Conservation (phyloP, 2,113 vertebrate species). For the Oncorhynchus nerka region DNA sequence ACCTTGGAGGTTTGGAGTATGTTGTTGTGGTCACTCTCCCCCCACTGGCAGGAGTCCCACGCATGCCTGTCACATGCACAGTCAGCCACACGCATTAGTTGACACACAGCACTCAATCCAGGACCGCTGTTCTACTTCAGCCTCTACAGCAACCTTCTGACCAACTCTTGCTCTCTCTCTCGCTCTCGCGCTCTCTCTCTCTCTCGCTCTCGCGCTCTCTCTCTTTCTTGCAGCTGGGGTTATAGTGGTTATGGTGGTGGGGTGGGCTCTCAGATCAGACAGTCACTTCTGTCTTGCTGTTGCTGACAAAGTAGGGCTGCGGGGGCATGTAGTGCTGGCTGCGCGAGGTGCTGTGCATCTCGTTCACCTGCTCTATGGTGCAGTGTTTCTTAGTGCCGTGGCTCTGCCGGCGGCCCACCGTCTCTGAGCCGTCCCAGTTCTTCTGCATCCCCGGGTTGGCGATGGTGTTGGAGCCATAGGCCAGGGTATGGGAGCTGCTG, state of each 20-base stretch:
- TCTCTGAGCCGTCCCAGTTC: slow-evolving; percentile 85
- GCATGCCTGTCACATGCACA: slow-evolving; percentile 33
- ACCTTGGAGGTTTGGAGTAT: slow-evolving; percentile 11
- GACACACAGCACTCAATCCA: slow-evolving; percentile 23
- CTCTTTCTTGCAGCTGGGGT: slow-evolving; percentile 5
- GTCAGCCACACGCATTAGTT: slow-evolving; percentile 25
- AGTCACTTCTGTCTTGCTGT: slow-evolving; percentile 99
- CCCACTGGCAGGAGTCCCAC: slow-evolving; percentile 10
- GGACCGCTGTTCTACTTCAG: slow-evolving; percentile 5
- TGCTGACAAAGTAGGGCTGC: slow-evolving; percentile 96
- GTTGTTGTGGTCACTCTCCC: not conserved
- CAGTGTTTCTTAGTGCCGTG: slow-evolving; percentile 83
- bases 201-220: not conserved
- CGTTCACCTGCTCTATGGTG: slow-evolving; percentile 77
- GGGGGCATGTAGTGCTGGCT: slow-evolving; percentile 84
- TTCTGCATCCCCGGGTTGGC: slow-evolving; percentile 55
- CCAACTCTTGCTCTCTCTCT: not conserved
- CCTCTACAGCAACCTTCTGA: not conserved
- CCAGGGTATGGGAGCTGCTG: slow-evolving; percentile 72
- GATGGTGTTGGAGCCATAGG: slow-evolving; percentile 77
- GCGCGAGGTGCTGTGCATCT: slow-evolving; percentile 78
- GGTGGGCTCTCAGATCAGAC: slow-evolving; percentile 75
- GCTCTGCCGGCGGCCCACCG: slow-evolving; percentile 79
- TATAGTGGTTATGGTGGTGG: slow-evolving; percentile 7
- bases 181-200: not conserved